Conservation (phyloP, 1,140 invertebrate genomes). For the Trichomalopsis sarcophagae region DNA sequence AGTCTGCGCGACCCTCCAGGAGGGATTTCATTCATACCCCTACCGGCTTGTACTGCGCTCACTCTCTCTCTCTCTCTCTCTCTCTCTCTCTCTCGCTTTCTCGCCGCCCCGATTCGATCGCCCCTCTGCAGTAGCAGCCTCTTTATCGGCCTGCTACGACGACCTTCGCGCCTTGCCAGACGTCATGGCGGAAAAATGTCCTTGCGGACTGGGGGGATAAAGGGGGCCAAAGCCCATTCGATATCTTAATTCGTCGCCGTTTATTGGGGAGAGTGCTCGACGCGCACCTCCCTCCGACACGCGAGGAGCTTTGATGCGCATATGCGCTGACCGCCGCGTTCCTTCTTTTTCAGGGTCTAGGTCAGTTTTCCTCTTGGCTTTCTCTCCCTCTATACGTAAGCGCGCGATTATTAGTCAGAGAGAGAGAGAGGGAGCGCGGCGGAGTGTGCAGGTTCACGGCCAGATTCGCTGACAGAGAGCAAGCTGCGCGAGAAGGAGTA, state of each 20-base stretch:
- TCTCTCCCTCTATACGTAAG: background rate
- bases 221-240: slow-evolving; percentile 71
- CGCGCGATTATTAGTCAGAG: background rate
- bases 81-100: slow-evolving; percentile 35
- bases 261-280: slow-evolving; percentile 57
- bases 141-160: slow-evolving; percentile 56
- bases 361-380: slow-evolving; percentile 38
- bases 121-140: slow-evolving; percentile 46
- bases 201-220: slow-evolving; percentile 57
- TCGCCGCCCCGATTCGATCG: slow-evolving; percentile 58
- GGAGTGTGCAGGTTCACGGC: slow-evolving; percentile 7
- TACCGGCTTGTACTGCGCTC: slow-evolving; percentile 3
- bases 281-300: slow-evolving; percentile 18
- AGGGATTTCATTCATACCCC: slow-evolving; percentile 74
- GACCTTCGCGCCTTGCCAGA: background rate
- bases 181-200: slow-evolving; percentile 7
- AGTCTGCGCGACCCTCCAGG: slow-evolving; percentile 63
- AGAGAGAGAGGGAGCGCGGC: no score
- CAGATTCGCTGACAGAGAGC: background rate
- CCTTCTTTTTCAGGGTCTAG: slow-evolving; percentile 39
- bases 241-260: slow-evolving; percentile 69
- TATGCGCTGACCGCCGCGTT: slow-evolving; percentile 39
- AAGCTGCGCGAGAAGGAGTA: background rate
- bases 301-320: background rate
- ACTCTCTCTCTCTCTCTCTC: slow-evolving; percentile 31